Base-by-base conservation (phyloP, 2,888 invertebrate species). In the Argyresthia goedartella region DNA sequence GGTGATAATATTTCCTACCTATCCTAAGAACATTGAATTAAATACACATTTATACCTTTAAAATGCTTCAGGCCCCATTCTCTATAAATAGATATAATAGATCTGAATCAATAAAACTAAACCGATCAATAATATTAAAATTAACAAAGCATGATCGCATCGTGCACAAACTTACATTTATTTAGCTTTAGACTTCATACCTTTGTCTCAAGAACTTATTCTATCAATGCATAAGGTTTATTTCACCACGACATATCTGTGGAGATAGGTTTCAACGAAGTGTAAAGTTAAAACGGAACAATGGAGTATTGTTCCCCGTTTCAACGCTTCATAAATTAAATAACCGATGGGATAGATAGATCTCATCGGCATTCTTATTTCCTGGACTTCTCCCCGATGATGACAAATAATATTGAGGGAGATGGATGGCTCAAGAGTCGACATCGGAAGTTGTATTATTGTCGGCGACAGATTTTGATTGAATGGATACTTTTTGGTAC, bases 321-420 rank as follows among this genome's bases (percentile, higher is more conserved):
- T 69, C 67, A 71, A 70, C 71, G 69, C 67, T 64, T 66, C 62
- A 69, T 75, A 69, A 76, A 76, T 71, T 66, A 65, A 67, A 73
- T 65, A 59, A 63, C 60, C 57, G 54, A 55, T 50, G 14, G 52
- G 53, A 35, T 16, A 7, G 59, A 56, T 55, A 50, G 57, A 54
- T 52, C 54, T 65, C 60, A 58, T 58, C 56, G 53, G 33, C 51
- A 42, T 34, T 25, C 35, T 33, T 6, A 43, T 50, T 62, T 62
- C 60, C 65, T 60, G 60, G 63, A 64, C 67, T 62, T 59, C 63
- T 65, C 64, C 56, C 59, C 67, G 67, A 65, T 73, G 67, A 65
- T 73, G 74, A 74, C 76, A 76, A 71, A 73, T 72, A 70, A 67
- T 71, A 55, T 48, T 48, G 49, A 53, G 56, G 58, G 66, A 67